These are phyloP conservation scores for Ceratitis capitata DNA, from an alignment of 1,140 invertebrate species.

Conservation along the genomic window DNA sequence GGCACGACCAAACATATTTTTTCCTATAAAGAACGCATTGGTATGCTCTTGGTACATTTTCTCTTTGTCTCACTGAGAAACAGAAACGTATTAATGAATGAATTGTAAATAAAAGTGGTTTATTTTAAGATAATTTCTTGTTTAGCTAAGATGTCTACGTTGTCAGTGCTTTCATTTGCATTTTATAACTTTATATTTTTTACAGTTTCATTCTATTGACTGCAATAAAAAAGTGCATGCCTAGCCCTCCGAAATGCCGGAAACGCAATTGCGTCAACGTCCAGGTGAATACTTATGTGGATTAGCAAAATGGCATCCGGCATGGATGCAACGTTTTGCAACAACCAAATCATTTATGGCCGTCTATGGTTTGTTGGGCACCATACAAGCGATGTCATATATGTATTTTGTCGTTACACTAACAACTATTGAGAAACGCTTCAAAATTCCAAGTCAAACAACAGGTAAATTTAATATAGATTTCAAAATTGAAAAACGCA, in stretches of 20 bases:
- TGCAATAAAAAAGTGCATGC: not conserved
- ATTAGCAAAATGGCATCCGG: slow-evolving; percentile 70
- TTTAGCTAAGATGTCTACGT: too few relatives aligned
- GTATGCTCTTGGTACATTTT: too few relatives aligned
- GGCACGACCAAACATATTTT: too few relatives aligned
- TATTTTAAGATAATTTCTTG: too few relatives aligned
- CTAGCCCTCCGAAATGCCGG: slow-evolving; percentile 21
- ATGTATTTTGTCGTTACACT: slow-evolving; percentile 76
- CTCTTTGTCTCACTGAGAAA: too few relatives aligned
- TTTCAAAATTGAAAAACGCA: not conserved
- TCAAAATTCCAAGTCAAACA: slow-evolving; percentile 76
- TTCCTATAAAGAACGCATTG: too few relatives aligned
- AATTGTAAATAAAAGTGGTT: too few relatives aligned
- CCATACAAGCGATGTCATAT: slow-evolving; percentile 77
- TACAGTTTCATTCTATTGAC: not conserved
- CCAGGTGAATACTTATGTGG: slow-evolving; percentile 67
- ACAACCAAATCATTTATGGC: slow-evolving; percentile 72
- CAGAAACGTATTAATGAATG: too few relatives aligned
- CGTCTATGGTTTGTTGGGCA: slow-evolving; percentile 74
- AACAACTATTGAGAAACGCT: slow-evolving; percentile 77
- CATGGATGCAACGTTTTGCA: slow-evolving; percentile 73
- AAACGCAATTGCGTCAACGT: slow-evolving; percentile 42
- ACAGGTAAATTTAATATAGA: slow-evolving; percentile 69
- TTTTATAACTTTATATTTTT: not conserved
- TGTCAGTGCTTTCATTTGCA: too few relatives aligned